Percentiles rank a stretch among this genome's conserved stretches.
These are phyloP conservation scores for Bradypodion pumilum DNA, from an alignment of 2,797 vertebrate species.

Conservation along the genomic window DNA sequence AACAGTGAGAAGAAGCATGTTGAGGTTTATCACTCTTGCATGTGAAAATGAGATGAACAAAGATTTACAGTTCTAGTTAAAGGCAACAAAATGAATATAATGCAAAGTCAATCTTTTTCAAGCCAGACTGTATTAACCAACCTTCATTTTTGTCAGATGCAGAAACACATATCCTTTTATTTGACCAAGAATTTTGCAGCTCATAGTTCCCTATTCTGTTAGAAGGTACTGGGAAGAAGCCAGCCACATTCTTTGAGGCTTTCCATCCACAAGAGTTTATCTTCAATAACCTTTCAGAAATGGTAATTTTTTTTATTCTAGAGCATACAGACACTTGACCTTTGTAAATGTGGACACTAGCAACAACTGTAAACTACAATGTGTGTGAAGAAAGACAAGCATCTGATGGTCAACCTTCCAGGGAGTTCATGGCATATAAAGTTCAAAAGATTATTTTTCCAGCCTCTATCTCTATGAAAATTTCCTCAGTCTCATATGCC, in stretches of 20 bases:
- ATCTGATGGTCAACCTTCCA: conserved; percentile 60
- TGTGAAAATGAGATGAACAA: no score
- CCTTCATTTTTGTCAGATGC: neutral
- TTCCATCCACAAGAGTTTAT: conserved; percentile 47
- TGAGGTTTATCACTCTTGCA: no score
- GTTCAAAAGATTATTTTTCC: conserved; percentile 54
- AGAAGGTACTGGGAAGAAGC: conserved; percentile 41
- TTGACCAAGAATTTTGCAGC: neutral
- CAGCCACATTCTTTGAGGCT: conserved; percentile 37
- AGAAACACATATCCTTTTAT: neutral
- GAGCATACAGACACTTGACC: conserved; percentile 68
- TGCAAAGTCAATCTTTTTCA: neutral
- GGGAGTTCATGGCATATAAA: conserved; percentile 59
- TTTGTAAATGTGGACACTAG: conserved; percentile 68
- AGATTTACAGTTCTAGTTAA: no score
- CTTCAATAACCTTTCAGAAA: conserved; percentile 71
- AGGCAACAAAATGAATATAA: neutral
- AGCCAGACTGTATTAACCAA: neutral
- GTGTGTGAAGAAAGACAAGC: conserved; percentile 61
- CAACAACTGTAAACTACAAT: conserved; percentile 58
- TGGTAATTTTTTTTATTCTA: conserved; percentile 65
- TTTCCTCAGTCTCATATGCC: conserved; percentile 1
- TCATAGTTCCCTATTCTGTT: conserved; percentile 42
- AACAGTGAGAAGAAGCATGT: no score
- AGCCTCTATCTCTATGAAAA: conserved; percentile 35